phyloP scores from a whole-genome alignment of 2,888 invertebrate species.

The Sphaeridia pumilis region DNA sequence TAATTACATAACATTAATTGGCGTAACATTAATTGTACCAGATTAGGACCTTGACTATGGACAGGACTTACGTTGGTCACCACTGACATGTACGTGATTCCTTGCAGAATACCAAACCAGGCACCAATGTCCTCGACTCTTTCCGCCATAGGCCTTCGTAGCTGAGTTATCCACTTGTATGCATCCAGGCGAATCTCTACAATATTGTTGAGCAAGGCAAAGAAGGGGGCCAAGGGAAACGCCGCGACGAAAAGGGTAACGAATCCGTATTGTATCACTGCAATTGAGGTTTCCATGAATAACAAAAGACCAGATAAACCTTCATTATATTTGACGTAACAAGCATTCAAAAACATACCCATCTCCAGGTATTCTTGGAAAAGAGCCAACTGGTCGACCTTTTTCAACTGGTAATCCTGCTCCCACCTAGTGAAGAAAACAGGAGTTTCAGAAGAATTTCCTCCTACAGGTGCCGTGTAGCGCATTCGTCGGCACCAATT shows the following conservation, averaged over 20 bases:
- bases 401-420: constrained; percentile 82
- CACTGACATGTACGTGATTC: constrained; percentile 80
- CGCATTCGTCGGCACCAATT: constrained; percentile 81
- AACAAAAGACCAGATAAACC: background rate
- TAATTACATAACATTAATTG: background rate
- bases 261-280: constrained; percentile 95
- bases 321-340: background rate
- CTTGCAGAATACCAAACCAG: constrained; percentile 80
- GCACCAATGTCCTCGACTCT: constrained; percentile 86
- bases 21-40: background rate
- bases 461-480: constrained; percentile 42
- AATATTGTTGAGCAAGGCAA: constrained; percentile 88
- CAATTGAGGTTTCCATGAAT: background rate
- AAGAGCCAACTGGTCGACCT: constrained; percentile 74
- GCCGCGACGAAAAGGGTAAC: constrained; percentile 95
- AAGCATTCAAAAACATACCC: constrained; percentile 53
- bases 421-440: constrained; percentile 56
- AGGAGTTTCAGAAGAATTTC: constrained; percentile 27
- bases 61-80: constrained; percentile 59
- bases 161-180: constrained; percentile 93
- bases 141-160: constrained; percentile 75
- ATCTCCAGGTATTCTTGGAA: constrained; percentile 97
- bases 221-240: constrained; percentile 89
- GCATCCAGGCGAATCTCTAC: constrained; percentile 91
- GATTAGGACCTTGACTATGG: background rate